A percentile compares a stretch with the other conserved stretches of the same genome.
Evolutionary conservation across 2,797 vertebrate genomes (phyloP).

Genomic region (Tolypeutes matacus): DNA sequence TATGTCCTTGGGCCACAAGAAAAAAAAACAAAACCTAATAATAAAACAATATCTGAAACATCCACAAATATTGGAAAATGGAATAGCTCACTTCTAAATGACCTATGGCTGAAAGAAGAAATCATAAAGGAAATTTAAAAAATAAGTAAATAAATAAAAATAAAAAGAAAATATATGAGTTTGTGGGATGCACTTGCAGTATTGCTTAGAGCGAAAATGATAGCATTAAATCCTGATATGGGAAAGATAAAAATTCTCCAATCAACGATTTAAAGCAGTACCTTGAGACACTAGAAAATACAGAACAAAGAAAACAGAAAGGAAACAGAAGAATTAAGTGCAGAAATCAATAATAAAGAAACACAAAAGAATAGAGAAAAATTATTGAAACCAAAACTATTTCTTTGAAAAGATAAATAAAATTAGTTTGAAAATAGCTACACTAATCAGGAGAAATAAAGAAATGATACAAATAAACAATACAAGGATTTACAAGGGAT

Average conservation of each 20-base stretch:
- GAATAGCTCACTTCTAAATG: neutral
- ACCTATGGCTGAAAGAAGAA: neutral
- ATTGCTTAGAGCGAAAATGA: neutral
- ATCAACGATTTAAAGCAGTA: neutral
- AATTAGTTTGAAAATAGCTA: neutral
- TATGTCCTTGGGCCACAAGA: neutral
- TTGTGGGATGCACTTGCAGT: neutral
- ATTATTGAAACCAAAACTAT: neutral
- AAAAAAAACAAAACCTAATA: neutral
- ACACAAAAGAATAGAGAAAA: neutral
- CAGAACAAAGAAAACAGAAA: neutral
- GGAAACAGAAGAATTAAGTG: neutral
- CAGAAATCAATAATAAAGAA: neutral
- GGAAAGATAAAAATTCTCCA: neutral
- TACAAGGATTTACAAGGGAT: neutral
- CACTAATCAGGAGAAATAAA: neutral
- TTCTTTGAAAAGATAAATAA: neutral
- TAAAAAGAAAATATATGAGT: neutral
- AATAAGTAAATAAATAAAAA: neutral
- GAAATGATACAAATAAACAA: neutral
- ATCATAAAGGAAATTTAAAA: neutral
- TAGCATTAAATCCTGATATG: neutral
- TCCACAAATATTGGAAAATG: neutral
- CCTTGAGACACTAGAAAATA: neutral
- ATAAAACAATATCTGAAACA: neutral